A percentile compares a stretch with the other conserved stretches of the same genome.
Evolutionary conservation across 2,888 invertebrate species (phyloP).

Genomic region (Abrostola triplasia): DNA sequence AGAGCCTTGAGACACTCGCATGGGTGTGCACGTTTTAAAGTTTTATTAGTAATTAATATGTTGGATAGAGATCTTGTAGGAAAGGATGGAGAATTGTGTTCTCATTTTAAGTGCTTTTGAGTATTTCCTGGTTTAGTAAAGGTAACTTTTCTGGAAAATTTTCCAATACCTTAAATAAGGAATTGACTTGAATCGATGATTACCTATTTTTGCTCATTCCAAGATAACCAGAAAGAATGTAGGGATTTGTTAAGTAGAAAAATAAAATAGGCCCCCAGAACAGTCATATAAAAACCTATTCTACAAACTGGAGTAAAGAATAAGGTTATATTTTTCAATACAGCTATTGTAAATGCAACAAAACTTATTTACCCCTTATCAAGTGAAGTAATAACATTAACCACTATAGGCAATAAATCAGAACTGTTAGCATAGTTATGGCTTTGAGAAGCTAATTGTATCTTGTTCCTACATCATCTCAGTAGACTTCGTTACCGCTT

Average conservation of each 20-base stretch:
- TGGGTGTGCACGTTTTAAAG: constrained; percentile 54
- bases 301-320: neutral
- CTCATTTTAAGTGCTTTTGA: neutral
- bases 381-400: constrained; percentile 9
- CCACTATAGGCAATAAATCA: constrained; percentile 25
- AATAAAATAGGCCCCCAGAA: too few relatives aligned
- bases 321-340: too few relatives aligned
- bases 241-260: too few relatives aligned
- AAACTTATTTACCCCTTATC: neutral
- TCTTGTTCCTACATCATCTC: constrained; percentile 30
- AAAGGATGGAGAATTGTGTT: constrained; percentile 36
- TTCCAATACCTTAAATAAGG: too few relatives aligned
- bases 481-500: constrained; percentile 34
- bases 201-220: too few relatives aligned
- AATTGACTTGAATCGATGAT: too few relatives aligned
- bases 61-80: constrained; percentile 40
- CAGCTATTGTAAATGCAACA: neutral
- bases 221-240: too few relatives aligned
- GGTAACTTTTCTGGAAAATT: neutral
- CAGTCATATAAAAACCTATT: too few relatives aligned
- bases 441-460: constrained; percentile 40
- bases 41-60: constrained; percentile 60
- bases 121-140: neutral
- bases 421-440: constrained; percentile 22
- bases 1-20: constrained; percentile 65